These are phyloP conservation scores for Conomelus anceps DNA, from an alignment of 2,888 invertebrate genomes.

Conservation along the genomic window DNA sequence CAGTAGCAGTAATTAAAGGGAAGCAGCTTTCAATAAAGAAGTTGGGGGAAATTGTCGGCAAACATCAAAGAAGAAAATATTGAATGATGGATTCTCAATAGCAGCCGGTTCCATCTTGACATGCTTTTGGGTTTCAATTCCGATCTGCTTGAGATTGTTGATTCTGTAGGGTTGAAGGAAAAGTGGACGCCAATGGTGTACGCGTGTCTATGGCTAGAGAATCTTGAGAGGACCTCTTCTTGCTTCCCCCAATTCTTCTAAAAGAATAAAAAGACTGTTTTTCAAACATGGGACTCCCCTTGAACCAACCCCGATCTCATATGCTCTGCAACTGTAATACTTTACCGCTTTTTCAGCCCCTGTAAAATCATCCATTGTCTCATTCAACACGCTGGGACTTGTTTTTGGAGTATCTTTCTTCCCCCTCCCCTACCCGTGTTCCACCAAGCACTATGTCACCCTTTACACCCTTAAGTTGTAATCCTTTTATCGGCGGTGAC, in stretches of 20 bases:
- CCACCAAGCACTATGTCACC: neutral
- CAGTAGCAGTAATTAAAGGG: neutral
- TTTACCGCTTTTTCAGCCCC: neutral
- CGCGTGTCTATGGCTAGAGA: neutral
- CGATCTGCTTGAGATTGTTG: neutral
- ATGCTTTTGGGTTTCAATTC: neutral
- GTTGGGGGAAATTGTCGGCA: neutral
- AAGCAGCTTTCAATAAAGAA: neutral
- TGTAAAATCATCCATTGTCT: neutral
- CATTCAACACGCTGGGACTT: neutral
- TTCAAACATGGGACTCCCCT: neutral
- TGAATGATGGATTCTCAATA: neutral
- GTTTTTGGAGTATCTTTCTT: neutral
- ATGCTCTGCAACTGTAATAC: neutral
- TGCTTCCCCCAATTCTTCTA: neutral
- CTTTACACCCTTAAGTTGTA: neutral
- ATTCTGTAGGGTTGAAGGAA: neutral
- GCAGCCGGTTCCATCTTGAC: neutral
- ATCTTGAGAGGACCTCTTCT: neutral
- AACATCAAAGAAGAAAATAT: neutral
- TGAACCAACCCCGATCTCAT: neutral
- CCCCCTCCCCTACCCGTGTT: neutral
- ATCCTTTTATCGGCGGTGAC: neutral
- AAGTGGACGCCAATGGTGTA: neutral
- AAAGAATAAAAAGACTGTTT: neutral